Evolutionary conservation across 2,113 vertebrate genomes (phyloP).

Genomic region (Sula dactylatra): DNA sequence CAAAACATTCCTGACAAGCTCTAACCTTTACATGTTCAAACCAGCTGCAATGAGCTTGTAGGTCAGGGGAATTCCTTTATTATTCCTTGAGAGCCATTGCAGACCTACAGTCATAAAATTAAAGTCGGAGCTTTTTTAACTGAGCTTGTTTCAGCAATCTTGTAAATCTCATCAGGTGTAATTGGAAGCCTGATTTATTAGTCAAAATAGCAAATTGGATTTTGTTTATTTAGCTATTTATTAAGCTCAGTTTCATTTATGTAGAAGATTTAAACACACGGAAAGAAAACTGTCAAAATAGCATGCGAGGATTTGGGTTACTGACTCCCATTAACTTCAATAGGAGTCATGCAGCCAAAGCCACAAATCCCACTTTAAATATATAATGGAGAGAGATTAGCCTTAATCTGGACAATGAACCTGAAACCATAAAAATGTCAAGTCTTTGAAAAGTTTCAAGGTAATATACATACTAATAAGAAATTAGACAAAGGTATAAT

Average conservation of each 20-base stretch:
- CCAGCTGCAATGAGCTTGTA: not conserved
- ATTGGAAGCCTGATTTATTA: not conserved
- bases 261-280: not conserved
- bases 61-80: not conserved
- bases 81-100: not conserved
- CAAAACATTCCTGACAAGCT: not conserved
- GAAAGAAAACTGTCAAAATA: not conserved
- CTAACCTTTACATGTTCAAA: not conserved
- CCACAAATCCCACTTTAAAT: constrained; percentile 24
- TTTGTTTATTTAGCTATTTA: not conserved
- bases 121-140: accelerated
- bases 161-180: not conserved
- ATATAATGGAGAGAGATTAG: not conserved
- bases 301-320: not conserved
- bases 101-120: not conserved
- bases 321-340: not conserved
- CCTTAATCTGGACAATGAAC: not conserved
- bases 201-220: not conserved
- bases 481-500: not conserved
- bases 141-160: not conserved
- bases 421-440: not conserved
- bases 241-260: not conserved
- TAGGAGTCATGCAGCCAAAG: not conserved
- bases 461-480: not conserved
- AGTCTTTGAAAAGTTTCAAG: not conserved